Base-by-base conservation (phyloP, 2,113 vertebrate genomes). In the Oncorhynchus masou region DNA sequence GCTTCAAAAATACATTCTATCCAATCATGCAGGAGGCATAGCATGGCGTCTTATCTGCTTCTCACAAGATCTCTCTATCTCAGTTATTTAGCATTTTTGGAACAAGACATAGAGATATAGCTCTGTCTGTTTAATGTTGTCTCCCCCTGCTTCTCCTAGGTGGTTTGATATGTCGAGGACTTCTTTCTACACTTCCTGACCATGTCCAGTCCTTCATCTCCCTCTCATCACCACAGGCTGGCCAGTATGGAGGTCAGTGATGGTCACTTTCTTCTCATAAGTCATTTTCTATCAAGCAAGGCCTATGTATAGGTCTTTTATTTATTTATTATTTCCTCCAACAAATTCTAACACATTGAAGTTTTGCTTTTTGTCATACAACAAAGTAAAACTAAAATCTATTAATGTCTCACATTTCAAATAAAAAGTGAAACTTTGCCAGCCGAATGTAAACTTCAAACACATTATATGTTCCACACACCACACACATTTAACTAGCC, bases 171-270 rank as follows among this genome's bases (percentile, higher is more conserved):
- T 97, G 95, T 85, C 87, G 95, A 25, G 96, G 94, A 0, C 74
- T 97, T 59, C 90, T 97, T 12, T 92, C 93, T 11, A 93, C 88
- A 0, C 90, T 86, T 77, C 88, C 95, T 0, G 74, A 93, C 1
- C 96, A 96, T 2, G 92, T 96, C 78, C 91, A 96, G 81, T 91
- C 92, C 5, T 93, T 96, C 84, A 93, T 97, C 60, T 92, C 96
- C 0, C 91, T 97, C 27, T 95, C 96, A 0, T 94, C 96, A 0
- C 96, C 96, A 0, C 93, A 90, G 85, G 94, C 95, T 51, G 96
- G 96, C 4, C 96, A 97, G 74, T 97, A 94, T 11, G 95, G 96
- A 93, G 95, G 96, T 97, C 66, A 90, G 94, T 62, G 16, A 54
- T 54, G 51, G 51, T 22, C 59, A 49, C 48, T 70, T 5, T 6